Evolutionary conservation across 1,140 invertebrate species (phyloP), one percentile per base, ranked within the genome.

Genomic region (Philotrypesis tridentata): DNA sequence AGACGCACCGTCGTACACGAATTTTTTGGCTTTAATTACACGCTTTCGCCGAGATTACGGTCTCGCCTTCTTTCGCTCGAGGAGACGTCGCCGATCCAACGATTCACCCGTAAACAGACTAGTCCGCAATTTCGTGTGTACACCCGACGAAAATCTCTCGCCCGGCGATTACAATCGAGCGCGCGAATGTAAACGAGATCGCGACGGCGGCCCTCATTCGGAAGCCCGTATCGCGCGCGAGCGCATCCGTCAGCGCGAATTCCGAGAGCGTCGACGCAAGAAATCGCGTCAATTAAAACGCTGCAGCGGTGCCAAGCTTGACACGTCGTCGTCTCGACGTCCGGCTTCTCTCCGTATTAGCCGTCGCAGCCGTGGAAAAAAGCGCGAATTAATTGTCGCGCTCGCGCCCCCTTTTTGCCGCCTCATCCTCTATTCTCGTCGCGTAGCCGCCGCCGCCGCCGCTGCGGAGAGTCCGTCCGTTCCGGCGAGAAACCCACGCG

Each of bases 321-420:
- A 40, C 25, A 73, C 71, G 68, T 25, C 48, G 48, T 17, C 68
- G n/a, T n/a, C n/a, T n/a, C n/a, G 68, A 31, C 29, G 14, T 31
- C 68, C 27, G 68, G 31, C 68, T n/a, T 48, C 48, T 55, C 48
- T 55, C 33, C 12, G n/a, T n/a, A n/a, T n/a, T n/a, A n/a, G n/a
- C n/a, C n/a, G n/a, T n/a, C n/a, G n/a, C n/a, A n/a, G n/a, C n/a
- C n/a, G 4, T 29, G 5, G 29, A 37, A 31, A 70, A 70, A 70
- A 27, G 67, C 31, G 67, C 33, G 71, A 31, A 73, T 73, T 73
- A 73, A 73, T 73, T 40, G 40, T 11, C 33, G 33, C 40, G 14
- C 71, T 48, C 33, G 27, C 67, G 31, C 48, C 6, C 48, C 48
- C 48, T 55, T 33, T n/a, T 70, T 70, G 11, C 11, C 29, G 33